A percentile compares a stretch with the other conserved stretches of the same genome.
These are phyloP conservation scores for Anguilla marmorata DNA, from an alignment of 2,797 vertebrate species.

Conservation along the genomic window DNA sequence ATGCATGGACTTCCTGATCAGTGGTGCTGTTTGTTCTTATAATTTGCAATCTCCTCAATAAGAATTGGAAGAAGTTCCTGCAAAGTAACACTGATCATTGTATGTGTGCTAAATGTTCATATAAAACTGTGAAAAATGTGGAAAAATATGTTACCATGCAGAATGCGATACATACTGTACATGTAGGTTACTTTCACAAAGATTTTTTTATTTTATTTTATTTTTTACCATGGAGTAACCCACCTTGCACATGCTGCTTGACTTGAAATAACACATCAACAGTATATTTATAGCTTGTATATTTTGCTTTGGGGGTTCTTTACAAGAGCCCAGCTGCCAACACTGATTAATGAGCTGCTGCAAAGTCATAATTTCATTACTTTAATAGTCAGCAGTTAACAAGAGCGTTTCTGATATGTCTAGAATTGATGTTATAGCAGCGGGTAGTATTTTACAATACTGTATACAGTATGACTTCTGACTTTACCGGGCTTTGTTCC, in stretches of 20 bases:
- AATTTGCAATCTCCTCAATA: too few species aligned
- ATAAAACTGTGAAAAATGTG: too few species aligned
- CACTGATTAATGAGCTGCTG: conserved; percentile 41
- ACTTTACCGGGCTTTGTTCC: neutral
- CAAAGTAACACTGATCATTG: too few species aligned
- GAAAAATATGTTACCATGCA: neutral
- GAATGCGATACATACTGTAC: neutral
- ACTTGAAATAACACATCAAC: conserved; percentile 29
- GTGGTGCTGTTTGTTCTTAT: too few species aligned
- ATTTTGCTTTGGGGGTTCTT: conserved; percentile 35
- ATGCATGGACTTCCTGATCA: too few species aligned
- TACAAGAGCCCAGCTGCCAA: conserved; percentile 36
- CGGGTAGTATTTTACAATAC: neutral
- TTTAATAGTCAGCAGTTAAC: conserved; percentile 44
- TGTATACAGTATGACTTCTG: neutral
- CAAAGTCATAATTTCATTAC: conserved; percentile 48
- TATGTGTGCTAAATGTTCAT: too few species aligned
- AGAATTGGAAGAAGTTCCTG: too few species aligned
- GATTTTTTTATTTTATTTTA: too few species aligned
- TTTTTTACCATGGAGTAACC: neutral
- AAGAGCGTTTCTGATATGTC: neutral
- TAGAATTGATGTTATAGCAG: neutral
- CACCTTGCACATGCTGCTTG: conserved; percentile 4
- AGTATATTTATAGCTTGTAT: conserved; percentile 39
- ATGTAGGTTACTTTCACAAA: neutral